phyloP scores from a whole-genome alignment of 2,888 invertebrate genomes.

The Arge pagana region DNA sequence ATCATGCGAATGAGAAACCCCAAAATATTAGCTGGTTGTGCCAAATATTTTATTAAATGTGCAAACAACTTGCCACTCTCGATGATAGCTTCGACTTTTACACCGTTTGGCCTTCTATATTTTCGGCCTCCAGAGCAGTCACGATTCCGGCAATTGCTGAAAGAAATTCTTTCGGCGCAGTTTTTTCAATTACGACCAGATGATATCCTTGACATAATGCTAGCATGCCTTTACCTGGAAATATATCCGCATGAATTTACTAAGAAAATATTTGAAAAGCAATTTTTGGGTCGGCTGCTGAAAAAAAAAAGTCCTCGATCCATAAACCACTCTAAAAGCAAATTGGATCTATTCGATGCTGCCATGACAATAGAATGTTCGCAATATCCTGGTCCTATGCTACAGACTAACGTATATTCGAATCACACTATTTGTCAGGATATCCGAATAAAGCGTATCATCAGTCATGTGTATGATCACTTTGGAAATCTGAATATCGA shows the following conservation, averaged over 20 bases:
- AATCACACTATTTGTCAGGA: conserved; percentile 62
- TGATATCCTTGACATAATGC: conserved; percentile 65
- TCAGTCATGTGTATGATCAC: conserved; percentile 58
- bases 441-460: conserved; percentile 60
- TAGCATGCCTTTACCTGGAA: conserved; percentile 68
- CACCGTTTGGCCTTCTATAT: conserved; percentile 67
- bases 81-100: conserved; percentile 64
- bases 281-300: conserved; percentile 65
- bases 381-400: conserved; percentile 64
- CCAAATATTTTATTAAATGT: conserved; percentile 63
- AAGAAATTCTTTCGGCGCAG: conserved; percentile 62
- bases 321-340: conserved; percentile 54
- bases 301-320: conserved; percentile 52
- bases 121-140: conserved; percentile 61
- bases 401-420: conserved; percentile 62
- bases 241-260: conserved; percentile 67
- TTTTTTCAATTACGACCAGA: conserved; percentile 64
- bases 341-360: conserved; percentile 67
- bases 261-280: conserved; percentile 64
- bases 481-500: conserved; percentile 60
- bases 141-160: conserved; percentile 65
- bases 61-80: conserved; percentile 60
- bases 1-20: conserved; percentile 65
- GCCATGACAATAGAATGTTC: conserved; percentile 68
- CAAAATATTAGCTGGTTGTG: conserved; percentile 64